Evolutionary conservation across 2,113 vertebrate genomes (phyloP).

Genomic region (Aspiorhynchus laticeps): DNA sequence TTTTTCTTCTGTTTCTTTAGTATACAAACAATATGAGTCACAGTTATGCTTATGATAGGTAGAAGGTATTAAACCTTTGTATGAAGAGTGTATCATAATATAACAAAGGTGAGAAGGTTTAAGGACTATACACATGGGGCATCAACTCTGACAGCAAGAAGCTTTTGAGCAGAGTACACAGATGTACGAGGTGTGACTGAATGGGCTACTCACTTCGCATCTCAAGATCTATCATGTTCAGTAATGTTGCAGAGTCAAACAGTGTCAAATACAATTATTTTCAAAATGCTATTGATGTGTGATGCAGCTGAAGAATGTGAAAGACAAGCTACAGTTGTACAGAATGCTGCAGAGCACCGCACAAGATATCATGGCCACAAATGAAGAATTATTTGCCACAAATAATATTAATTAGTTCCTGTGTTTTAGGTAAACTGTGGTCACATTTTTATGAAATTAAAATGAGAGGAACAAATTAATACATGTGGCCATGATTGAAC

Average conservation of each 20-base stretch:
- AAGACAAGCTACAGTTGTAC: no score
- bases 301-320: neutral
- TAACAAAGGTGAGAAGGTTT: slow-evolving; percentile 3
- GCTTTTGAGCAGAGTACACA: neutral
- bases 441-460: no score
- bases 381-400: no score
- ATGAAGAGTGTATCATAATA: neutral
- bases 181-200: neutral
- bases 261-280: neutral
- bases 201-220: neutral
- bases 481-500: no score
- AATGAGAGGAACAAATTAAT: no score
- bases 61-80: neutral
- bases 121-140: neutral
- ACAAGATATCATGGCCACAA: no score
- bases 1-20: neutral
- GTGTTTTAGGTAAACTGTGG: no score
- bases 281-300: neutral
- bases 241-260: no score
- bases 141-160: neutral
- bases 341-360: no score
- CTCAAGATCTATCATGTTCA: neutral
- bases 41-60: neutral
- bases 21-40: slow-evolving; percentile 3
- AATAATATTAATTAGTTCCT: no score